Evolutionary conservation across 1,140 invertebrate species (phyloP).

Genomic region (Bombus sibiricus): DNA sequence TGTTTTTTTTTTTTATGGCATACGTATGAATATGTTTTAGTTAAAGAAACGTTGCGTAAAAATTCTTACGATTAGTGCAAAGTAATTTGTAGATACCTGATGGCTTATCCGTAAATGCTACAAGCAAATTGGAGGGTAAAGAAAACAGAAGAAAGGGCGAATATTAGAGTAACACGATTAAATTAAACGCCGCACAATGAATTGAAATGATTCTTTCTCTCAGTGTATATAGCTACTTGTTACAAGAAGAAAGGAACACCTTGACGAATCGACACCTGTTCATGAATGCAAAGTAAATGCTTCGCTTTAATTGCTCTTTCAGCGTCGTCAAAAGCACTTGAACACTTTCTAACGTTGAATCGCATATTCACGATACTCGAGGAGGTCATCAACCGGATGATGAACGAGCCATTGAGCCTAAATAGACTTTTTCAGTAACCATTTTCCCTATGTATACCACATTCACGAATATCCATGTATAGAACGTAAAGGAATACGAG

Average conservation of each 20-base stretch:
- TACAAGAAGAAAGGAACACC: neutral
- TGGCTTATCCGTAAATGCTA: neutral
- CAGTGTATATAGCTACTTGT: neutral
- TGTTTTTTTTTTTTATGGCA: neutral
- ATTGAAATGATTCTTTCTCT: neutral
- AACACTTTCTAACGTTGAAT: neutral
- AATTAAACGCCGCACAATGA: too few relatives aligned
- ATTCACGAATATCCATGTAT: neutral
- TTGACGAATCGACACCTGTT: slow-evolving; percentile 9
- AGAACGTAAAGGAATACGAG: neutral
- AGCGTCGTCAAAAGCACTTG: neutral
- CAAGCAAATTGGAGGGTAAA: neutral
- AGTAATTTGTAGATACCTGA: neutral
- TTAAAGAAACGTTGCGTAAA: neutral
- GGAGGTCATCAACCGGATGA: neutral
- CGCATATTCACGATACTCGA: slow-evolving; percentile 1
- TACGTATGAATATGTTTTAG: neutral
- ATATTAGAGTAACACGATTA: neutral
- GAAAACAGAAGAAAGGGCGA: neutral
- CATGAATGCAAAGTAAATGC: slow-evolving; percentile 3
- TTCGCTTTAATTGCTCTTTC: slow-evolving; percentile 28
- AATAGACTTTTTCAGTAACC: neutral
- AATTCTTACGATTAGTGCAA: neutral
- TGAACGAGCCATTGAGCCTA: neutral
- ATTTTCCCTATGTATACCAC: neutral